phyloP scores from a whole-genome alignment of 2,797 vertebrate genomes.

The Sylvilagus floridanus region DNA sequence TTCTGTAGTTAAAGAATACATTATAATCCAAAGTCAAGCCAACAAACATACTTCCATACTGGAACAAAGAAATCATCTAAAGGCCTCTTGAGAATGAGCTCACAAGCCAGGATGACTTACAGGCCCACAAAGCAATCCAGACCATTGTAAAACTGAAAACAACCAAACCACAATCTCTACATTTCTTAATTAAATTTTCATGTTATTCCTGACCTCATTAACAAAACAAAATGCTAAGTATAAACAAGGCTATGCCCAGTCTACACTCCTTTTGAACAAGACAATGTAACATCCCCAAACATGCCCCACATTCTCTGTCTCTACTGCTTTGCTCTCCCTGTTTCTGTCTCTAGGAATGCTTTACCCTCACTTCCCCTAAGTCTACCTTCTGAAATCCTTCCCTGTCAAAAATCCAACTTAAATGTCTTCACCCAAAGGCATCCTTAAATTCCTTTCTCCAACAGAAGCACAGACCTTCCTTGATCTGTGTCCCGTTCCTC shows the following conservation, averaged over 20 bases:
- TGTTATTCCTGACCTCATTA: slow-evolving; percentile 57
- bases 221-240: slow-evolving; percentile 36
- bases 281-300: background rate
- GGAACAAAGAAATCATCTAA: slow-evolving; percentile 6
- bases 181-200: slow-evolving; percentile 42
- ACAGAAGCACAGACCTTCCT: background rate
- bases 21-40: background rate
- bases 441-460: background rate
- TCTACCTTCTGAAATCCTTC: background rate
- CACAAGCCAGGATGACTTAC: background rate
- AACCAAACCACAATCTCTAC: slow-evolving; percentile 55
- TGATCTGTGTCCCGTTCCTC: background rate
- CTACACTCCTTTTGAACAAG: background rate
- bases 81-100: background rate
- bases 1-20: slow-evolving; percentile 3
- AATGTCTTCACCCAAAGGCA: background rate
- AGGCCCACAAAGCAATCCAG: background rate
- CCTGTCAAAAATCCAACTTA: background rate
- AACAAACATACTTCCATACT: background rate
- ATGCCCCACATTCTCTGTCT: background rate
- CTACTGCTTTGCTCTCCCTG: background rate
- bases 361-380: background rate
- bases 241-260: background rate
- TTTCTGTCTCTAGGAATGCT: background rate
- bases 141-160: slow-evolving; percentile 53